A percentile compares a stretch with the other conserved stretches of the same genome.
Evolutionary conservation across 1,140 invertebrate species (phyloP).

Genomic region (Platyscapa corneri): DNA sequence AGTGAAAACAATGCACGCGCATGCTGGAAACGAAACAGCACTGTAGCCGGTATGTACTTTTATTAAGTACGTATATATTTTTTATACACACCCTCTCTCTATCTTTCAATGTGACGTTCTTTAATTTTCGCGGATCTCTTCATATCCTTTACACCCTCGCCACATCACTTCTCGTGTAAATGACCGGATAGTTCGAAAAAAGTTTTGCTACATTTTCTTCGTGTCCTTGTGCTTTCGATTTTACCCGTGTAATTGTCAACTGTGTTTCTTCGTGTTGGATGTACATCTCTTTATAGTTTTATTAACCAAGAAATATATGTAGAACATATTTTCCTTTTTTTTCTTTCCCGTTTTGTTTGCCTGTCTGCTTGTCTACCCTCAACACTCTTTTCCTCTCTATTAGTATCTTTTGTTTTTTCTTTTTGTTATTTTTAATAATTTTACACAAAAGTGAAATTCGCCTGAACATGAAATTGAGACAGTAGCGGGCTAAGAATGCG

Average conservation of each 20-base stretch:
- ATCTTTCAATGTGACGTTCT: neutral
- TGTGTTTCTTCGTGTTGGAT: neutral
- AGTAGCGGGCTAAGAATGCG: neutral
- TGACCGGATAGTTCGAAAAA: slow-evolving; percentile 41
- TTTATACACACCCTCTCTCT: slow-evolving; percentile 1
- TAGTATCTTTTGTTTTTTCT: neutral
- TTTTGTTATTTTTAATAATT: neutral
- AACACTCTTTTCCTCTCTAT: neutral
- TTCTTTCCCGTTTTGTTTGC: neutral
- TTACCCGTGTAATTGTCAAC: neutral
- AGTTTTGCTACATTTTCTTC: slow-evolving; percentile 27
- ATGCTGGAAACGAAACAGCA: slow-evolving; percentile 51
- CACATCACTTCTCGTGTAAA: slow-evolving; percentile 14
- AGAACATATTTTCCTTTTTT: neutral
- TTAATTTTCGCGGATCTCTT: slow-evolving; percentile 19
- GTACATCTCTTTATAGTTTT: slow-evolving; percentile 9
- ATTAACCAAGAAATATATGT: neutral
- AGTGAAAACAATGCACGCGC: slow-evolving; percentile 60
- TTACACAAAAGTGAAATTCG: neutral
- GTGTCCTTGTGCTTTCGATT: neutral
- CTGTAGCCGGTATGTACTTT: neutral
- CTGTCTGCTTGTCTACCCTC: neutral
- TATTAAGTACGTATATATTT: slow-evolving; percentile 21
- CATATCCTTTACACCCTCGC: neutral
- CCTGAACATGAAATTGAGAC: slow-evolving; percentile 2